Conservation (phyloP, 2,888 invertebrate genomes). For the Drosophila eohydei region DNA sequence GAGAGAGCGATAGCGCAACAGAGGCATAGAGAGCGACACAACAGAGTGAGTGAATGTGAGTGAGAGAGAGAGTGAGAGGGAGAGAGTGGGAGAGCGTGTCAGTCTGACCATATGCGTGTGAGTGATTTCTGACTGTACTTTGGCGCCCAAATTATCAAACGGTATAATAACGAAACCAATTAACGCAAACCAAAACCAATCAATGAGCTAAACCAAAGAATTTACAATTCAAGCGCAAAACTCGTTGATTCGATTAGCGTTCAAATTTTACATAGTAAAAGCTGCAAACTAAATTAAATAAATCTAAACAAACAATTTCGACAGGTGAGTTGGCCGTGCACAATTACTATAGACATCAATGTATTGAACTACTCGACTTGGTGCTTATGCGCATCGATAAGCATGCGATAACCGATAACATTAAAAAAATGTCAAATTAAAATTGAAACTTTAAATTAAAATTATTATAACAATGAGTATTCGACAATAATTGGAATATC, state of each 20-base stretch:
- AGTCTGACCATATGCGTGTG: constrained; percentile 2
- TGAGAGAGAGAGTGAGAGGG: neutral
- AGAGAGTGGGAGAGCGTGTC: neutral
- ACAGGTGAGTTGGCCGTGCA: constrained; percentile 33
- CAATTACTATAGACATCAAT: neutral
- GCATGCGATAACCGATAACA: constrained; percentile 21
- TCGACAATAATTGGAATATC: no score
- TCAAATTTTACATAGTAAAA: constrained; percentile 29
- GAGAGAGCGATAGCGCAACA: neutral
- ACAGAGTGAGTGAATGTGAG: neutral
- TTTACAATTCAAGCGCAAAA: constrained; percentile 51
- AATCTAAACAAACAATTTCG: constrained; percentile 12
- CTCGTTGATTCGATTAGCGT: constrained; percentile 44
- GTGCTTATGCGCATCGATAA: constrained; percentile 8
- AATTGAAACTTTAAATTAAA: no score
- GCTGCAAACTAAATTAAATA: constrained; percentile 31
- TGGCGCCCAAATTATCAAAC: constrained; percentile 64
- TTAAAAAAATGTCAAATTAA: no score
- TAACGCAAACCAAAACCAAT: constrained; percentile 53
- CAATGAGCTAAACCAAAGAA: constrained; percentile 49
- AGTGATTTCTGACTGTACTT: constrained; percentile 62
- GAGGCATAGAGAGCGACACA: neutral
- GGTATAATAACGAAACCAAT: constrained; percentile 46
- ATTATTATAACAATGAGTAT: no score
- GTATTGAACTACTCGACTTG: constrained; percentile 1